Conservation (phyloP, 2,797 vertebrate genomes). For the Phyllotis vaccarum region DNA sequence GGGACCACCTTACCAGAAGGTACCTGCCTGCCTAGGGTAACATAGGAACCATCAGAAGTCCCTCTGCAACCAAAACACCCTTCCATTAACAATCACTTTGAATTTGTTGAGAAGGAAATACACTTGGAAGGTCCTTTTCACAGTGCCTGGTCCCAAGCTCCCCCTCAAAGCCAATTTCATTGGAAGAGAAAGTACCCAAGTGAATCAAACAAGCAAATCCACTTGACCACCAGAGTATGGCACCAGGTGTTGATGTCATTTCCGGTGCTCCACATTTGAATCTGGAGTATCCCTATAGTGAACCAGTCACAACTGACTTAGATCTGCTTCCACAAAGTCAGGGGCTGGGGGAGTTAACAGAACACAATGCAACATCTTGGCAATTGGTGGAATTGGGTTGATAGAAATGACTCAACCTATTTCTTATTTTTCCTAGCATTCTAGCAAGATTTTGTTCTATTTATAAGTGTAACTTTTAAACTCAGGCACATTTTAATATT, state of each 20-base stretch:
- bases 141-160: background rate
- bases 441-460: slow-evolving; percentile 63
- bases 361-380: background rate
- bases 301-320: background rate
- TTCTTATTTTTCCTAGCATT: background rate
- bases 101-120: background rate
- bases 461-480: slow-evolving; percentile 46
- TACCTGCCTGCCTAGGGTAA: background rate
- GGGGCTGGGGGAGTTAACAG: too few species aligned
- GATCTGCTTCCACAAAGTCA: too few species aligned
- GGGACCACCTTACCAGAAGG: background rate
- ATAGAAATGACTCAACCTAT: background rate
- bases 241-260: background rate
- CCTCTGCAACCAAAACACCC: too few species aligned
- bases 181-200: background rate
- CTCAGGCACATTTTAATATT: background rate
- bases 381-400: background rate
- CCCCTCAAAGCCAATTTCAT: slow-evolving; percentile 5
- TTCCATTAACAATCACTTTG: background rate
- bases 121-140: background rate
- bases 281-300: background rate
- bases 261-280: background rate
- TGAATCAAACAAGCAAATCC: background rate
- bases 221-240: background rate
- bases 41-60: background rate